Evolutionary conservation across 2,888 invertebrate genomes (phyloP), one percentile per base, ranked within the genome.

Genomic region (Drosophila rellima): DNA sequence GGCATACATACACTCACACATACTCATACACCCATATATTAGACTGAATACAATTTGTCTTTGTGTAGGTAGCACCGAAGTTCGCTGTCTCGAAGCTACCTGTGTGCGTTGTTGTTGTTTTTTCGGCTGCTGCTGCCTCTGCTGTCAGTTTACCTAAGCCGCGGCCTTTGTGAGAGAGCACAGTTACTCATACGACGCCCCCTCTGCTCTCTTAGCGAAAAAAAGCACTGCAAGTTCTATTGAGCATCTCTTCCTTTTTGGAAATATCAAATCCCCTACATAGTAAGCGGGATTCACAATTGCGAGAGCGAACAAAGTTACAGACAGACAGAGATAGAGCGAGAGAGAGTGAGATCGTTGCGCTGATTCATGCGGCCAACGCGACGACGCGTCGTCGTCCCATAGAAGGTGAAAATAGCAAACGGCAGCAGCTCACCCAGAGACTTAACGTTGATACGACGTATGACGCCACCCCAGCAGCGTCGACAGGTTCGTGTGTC

Each of bases 361-460:
- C 51, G 88, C 82, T 90, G 89, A 89, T 86, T 90, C 90, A 89
- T 88, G 69, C 74, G 75, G 75, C 83, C 85, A 88, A 83, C 80
- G 83, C 86, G 88, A 85, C 82, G 74, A 62, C 63, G 74, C 62
- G 55, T 37, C 54, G 51, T 51, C 61, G 60, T 73, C 61, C 87
- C 87, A 88, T 82, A 83, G 88, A 83, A 83, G 83, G 88, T 83
- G 83, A 83, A 83, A 83, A 83, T 85, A 83, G 85, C 88, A 73
- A 73, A 67, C 68, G 68, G 69, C 77, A 55, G 78, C 42, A 40
- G 54, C 77, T 74, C 66, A 57, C 78, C 70, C 70, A 74, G 80
- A 68, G 77, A 72, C 65, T 77, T 80, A 80, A 52, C 61, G 64
- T 78, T 71, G 60, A 88, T 88, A 35, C 35, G 35, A 35, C n/a